phyloP scores from a whole-genome alignment of 2,888 invertebrate genomes.

The Pimpla rufipes region DNA sequence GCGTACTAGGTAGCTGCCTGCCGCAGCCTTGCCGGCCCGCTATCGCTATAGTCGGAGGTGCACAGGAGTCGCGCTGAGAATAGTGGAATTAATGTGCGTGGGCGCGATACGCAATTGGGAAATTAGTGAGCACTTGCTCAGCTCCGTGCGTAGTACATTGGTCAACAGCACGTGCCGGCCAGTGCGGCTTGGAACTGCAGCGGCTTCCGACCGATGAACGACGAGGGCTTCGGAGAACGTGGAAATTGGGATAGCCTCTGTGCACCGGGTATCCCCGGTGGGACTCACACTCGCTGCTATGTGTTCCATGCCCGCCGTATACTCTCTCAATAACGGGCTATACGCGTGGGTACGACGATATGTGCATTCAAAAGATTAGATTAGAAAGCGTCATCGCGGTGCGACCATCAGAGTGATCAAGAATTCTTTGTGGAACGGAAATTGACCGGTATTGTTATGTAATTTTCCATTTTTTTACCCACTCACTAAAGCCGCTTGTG shows the following conservation, averaged over 20 bases:
- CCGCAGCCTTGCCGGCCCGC: not conserved
- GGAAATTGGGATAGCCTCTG: not conserved
- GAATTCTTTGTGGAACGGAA: too few species aligned
- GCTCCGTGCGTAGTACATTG: not conserved
- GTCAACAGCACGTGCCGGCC: constrained; percentile 25
- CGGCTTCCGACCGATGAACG: constrained; percentile 13
- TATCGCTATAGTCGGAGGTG: not conserved
- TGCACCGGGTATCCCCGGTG: not conserved
- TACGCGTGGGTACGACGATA: too few species aligned
- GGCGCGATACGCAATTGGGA: constrained; percentile 43
- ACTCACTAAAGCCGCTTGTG: too few species aligned
- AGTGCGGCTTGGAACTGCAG: constrained; percentile 5
- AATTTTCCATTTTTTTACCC: too few species aligned
- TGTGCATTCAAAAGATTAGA: too few species aligned
- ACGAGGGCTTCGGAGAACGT: constrained; percentile 4
- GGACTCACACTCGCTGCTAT: not conserved
- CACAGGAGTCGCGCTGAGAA: constrained; percentile 4
- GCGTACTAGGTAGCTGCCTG: not conserved
- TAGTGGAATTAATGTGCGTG: constrained; percentile 29
- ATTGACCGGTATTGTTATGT: too few species aligned
- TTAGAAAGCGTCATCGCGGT: too few species aligned
- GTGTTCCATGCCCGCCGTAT: not conserved
- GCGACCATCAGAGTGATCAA: too few species aligned
- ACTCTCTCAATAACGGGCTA: not conserved
- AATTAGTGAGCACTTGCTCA: constrained; percentile 28